Conservation (phyloP, 2,888 invertebrate genomes). For the Thera obeliscata region DNA sequence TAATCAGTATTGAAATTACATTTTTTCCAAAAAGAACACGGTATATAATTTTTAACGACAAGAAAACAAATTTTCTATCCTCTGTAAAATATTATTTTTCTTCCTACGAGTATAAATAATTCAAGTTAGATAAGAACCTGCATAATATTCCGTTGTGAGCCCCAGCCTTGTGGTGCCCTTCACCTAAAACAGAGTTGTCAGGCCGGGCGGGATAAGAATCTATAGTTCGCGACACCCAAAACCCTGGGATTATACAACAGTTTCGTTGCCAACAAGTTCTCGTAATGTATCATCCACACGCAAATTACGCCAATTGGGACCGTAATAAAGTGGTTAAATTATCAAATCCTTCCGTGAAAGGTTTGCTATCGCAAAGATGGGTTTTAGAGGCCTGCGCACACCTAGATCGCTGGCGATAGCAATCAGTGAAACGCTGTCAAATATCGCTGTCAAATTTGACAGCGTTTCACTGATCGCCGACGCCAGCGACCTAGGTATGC, state of each 20-base stretch:
- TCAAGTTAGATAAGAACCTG: neutral
- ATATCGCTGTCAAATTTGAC: too few relatives aligned
- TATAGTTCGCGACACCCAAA: constrained; percentile 10
- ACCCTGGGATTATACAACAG: constrained; percentile 14
- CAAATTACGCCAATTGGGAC: constrained; percentile 11
- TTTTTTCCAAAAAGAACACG: too few relatives aligned
- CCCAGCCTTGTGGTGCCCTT: constrained; percentile 4
- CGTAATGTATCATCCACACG: constrained; percentile 13
- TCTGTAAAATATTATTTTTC: too few relatives aligned
- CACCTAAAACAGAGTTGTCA: constrained; percentile 20
- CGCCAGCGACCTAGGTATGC: too few relatives aligned
- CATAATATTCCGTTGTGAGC: constrained; percentile 2
- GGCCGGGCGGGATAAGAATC: constrained; percentile 5
- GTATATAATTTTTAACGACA: too few relatives aligned
- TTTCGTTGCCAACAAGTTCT: constrained; percentile 14
- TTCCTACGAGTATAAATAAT: neutral
- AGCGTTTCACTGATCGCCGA: too few relatives aligned
- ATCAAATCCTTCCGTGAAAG: neutral
- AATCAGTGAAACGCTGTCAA: too few relatives aligned
- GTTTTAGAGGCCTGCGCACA: too few relatives aligned
- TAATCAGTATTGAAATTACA: too few relatives aligned
- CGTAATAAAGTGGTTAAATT: constrained; percentile 6
- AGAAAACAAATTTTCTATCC: too few relatives aligned
- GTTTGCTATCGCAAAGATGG: too few relatives aligned
- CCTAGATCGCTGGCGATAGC: too few relatives aligned